Evolutionary conservation across 1,140 invertebrate genomes (phyloP), one percentile per base, ranked within the genome.

Genomic region (Drosophila santomea): DNA sequence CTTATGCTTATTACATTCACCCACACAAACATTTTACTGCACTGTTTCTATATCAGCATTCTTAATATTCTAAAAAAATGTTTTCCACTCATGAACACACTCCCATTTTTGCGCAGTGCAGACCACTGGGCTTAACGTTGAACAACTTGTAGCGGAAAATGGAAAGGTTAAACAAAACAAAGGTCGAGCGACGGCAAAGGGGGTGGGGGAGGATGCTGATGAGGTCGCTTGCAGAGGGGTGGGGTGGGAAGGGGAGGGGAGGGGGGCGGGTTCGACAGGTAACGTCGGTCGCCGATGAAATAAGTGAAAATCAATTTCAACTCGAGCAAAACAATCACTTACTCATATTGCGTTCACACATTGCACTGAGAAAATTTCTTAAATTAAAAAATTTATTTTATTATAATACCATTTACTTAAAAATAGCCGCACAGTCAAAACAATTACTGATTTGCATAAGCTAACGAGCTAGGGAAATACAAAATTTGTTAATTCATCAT

Each of bases 281-380:
- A 73, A 56, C 44, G 51, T 35, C 69, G 41, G 64, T 73, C 55
- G 66, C 57, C 66, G 83, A 78, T 82, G 66, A 86, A 82, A 79
- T 83, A 85, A 83, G 83, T 83, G 88, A 88, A 86, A 86, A 86
- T 86, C 83, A 86, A 86, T 88, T 86, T 79, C 56, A 79, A 88
- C 51, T 86, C 78, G 79, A 76, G 83, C 83, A 88, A 79, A 88
- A 86, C 83, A 88, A 86, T 86, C 88, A 86, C 83, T 82, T 83
- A 88, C 83, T 75, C 75, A 83, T 83, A 62, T 60, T 45, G 55
- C 12, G 38, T 28, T 51, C 39, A 61, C 32, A 45, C 39, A 32
- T 10, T 39, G 11, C 54, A 75, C 73, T 76, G 62, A 43, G 20
- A 75, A 17, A 17, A 17, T 17, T 17, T 17, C 17, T 17, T 17